Evolutionary conservation across 92 coral and sea anemone genomes (phyloP), one percentile per base, ranked within the genome.

Genomic region (Pocillopora meandrina): DNA sequence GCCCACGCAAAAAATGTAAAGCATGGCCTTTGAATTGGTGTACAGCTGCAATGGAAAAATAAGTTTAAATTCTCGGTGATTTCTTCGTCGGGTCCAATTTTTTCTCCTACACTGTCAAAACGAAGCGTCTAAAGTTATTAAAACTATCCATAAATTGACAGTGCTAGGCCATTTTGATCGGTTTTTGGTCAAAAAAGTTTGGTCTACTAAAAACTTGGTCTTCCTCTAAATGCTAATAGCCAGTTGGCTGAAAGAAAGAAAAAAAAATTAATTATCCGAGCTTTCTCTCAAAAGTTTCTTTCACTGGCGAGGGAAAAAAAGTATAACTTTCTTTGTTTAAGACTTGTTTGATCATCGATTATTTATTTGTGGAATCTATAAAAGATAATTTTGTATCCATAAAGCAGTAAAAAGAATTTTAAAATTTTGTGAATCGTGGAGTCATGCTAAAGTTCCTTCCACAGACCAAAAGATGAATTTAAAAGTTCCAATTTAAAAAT

Each of bases 1-100:
- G 86, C 86, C 86, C 86, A 83, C 86, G 86, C 86, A 74, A 83
- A 80, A 57, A 42, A 42, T 42, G 52, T 68, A 19, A 3, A 80
- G 68, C 26, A 56, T 60, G 60, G 74, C 21, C 80, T 17, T 62
- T 60, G 73, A 73, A 83, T 23, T 18, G 62, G 35, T 61, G 74
- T 64, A 83, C 86, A 83, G 86, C 79, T 83, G 86, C 74, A 42
- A 58, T 61, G 64, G 12, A 49, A 35, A 19, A 49, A 34, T 8
- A 70, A 80, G 33, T 52, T 67, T 64, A 58, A 70, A 70, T 61
- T 21, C 21, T 73, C 56, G 57, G 23, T 68, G 63, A 36, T 60
- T 70, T 81, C 55, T 42, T 4, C 56, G 33, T 70, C 70, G 85
- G 19, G 1, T 59, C 16, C 13, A 42, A 11, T 71, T 81, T 71